These are phyloP conservation scores for Heliconius congener DNA, from an alignment of 1,140 invertebrate species.

Conservation along the genomic window DNA sequence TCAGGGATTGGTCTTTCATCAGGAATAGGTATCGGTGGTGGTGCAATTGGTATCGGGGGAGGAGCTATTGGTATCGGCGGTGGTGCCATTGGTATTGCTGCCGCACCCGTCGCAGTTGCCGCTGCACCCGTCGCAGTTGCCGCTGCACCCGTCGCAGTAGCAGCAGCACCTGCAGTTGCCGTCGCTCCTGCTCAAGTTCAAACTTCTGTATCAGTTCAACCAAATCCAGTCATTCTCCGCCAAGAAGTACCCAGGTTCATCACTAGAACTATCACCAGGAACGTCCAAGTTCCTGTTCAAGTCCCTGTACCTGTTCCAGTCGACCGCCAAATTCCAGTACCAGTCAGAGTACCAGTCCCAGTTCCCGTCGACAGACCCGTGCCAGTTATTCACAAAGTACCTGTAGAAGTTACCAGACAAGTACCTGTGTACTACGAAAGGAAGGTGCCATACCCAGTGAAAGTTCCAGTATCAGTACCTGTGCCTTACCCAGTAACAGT, in stretches of 20 bases:
- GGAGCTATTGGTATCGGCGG: conserved; percentile 40
- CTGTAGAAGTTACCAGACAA: conserved; percentile 82
- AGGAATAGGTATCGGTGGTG: conserved; percentile 34
- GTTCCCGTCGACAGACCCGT: conserved; percentile 71
- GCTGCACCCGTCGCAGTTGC: conserved; percentile 60
- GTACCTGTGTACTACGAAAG: conserved; percentile 81
- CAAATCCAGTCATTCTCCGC: conserved; percentile 83
- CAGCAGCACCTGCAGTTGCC: conserved; percentile 52
- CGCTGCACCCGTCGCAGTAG: conserved; percentile 57
- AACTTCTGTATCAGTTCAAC: conserved; percentile 80
- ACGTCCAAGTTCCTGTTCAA: conserved; percentile 83
- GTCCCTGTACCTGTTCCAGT: conserved; percentile 82
- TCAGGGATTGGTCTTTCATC: not conserved
- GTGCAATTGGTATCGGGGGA: conserved; percentile 34
- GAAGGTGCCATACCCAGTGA: conserved; percentile 70
- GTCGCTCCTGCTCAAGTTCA: conserved; percentile 75
- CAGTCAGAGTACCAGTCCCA: conserved; percentile 81
- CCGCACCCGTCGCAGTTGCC: conserved; percentile 57
- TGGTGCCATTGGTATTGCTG: conserved; percentile 41
- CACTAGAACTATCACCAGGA: conserved; percentile 79
- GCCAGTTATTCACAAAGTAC: conserved; percentile 67
- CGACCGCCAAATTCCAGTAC: conserved; percentile 62
- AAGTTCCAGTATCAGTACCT: conserved; percentile 66
- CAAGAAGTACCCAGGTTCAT: conserved; percentile 83
- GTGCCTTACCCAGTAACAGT: conserved; percentile 72